These are phyloP conservation scores for Psilopsiagon aymara DNA, from an alignment of 2,113 vertebrate genomes.

Conservation along the genomic window DNA sequence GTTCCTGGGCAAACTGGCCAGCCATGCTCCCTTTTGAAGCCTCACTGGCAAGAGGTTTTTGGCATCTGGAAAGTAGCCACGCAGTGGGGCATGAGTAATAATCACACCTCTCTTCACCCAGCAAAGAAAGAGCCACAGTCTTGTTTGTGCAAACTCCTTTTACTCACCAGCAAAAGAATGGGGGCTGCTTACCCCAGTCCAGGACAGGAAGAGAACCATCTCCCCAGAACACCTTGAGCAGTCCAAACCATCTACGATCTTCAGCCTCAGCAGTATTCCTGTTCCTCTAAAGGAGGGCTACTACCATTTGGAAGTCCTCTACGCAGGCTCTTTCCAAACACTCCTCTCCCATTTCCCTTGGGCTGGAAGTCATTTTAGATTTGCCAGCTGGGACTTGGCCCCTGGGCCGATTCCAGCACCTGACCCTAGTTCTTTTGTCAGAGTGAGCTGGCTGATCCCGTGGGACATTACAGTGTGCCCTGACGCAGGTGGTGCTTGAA, in stretches of 20 bases:
- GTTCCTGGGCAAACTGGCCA: background rate
- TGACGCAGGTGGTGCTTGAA: background rate
- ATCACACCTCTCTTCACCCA: background rate
- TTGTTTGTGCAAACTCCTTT: background rate
- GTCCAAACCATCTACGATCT: background rate
- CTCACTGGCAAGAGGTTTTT: background rate
- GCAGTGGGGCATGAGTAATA: background rate
- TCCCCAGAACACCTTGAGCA: background rate
- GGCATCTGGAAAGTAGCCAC: background rate
- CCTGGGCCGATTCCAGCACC: constrained; percentile 45
- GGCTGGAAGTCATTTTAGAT: constrained; percentile 11
- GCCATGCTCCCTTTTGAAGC: background rate
- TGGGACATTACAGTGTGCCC: background rate
- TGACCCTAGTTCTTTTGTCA: background rate
- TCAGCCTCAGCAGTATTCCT: background rate
- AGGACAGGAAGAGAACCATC: background rate
- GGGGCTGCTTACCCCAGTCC: background rate
- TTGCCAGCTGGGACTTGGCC: constrained; percentile 45
- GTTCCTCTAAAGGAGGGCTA: background rate
- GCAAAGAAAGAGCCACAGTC: background rate
- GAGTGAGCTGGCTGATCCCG: background rate
- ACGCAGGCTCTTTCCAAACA: background rate
- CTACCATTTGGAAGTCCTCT: constrained; percentile 1
- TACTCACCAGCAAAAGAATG: background rate
- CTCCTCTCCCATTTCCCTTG: background rate